These are phyloP conservation scores for Agrochola lota DNA, from an alignment of 2,888 invertebrate genomes.

Conservation along the genomic window DNA sequence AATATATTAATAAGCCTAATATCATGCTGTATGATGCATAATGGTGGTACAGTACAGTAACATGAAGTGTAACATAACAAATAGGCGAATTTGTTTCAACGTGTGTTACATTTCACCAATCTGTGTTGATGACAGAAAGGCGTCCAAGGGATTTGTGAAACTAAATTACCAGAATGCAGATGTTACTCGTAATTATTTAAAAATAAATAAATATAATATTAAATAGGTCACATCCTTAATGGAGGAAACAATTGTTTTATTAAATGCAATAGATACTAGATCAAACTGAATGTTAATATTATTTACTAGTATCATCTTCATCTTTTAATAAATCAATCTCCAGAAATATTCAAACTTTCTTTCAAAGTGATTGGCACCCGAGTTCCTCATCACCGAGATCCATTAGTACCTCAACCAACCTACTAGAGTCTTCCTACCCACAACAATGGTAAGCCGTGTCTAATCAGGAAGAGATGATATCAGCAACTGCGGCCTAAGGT, in stretches of 20 bases:
- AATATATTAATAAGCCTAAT: neutral
- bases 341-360: neutral
- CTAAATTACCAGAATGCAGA: neutral
- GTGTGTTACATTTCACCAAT: too few relatives aligned
- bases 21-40: neutral
- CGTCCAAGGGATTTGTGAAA: neutral
- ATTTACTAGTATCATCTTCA: neutral
- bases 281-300: neutral
- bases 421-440: slow-evolving; percentile 46
- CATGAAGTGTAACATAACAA: too few relatives aligned
- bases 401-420: slow-evolving; percentile 20
- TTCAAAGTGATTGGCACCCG: neutral
- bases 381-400: slow-evolving; percentile 10
- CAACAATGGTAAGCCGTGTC: slow-evolving; percentile 74
- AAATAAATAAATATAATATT: too few relatives aligned
- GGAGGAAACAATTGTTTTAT: neutral
- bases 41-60: too few relatives aligned
- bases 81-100: too few relatives aligned
- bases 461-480: slow-evolving; percentile 81
- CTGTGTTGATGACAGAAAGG: too few relatives aligned
- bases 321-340: neutral
- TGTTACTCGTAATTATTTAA: neutral
- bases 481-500: slow-evolving; percentile 59
- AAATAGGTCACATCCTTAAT: neutral
- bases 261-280: neutral